Percentiles rank a stretch among this genome's conserved stretches.
phyloP scores from a whole-genome alignment of 2,888 invertebrate genomes.

The Drosophila limbata region DNA sequence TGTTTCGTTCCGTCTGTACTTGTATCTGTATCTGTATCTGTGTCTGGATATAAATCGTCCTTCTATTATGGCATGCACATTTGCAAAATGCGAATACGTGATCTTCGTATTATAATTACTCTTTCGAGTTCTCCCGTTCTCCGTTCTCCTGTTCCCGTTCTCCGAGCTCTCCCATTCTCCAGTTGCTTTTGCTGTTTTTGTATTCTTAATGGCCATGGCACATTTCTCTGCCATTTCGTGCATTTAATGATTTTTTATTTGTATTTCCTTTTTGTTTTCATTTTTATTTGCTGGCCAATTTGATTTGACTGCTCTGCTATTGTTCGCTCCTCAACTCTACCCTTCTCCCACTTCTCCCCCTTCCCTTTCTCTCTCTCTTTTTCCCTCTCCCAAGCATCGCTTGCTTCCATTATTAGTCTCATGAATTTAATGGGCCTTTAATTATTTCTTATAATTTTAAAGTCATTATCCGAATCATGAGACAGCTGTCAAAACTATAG shows the following conservation, averaged over 20 bases:
- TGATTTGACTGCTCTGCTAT: conserved; percentile 72
- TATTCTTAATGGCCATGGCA: conserved; percentile 78
- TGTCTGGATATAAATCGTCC: conserved; percentile 71
- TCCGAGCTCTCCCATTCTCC: conserved; percentile 4
- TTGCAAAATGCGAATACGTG: conserved; percentile 78
- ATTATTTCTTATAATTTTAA: conserved; percentile 69
- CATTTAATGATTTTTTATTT: conserved; percentile 76
- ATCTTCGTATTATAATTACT: conserved; percentile 78
- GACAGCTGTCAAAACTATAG: conserved; percentile 57
- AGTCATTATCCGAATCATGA: conserved; percentile 39
- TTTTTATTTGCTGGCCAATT: conserved; percentile 71
- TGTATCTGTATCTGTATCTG: too few species aligned
- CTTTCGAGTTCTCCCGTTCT: conserved; percentile 37
- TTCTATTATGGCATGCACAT: conserved; percentile 75
- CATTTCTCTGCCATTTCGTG: conserved; percentile 80
- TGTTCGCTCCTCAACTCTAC: conserved; percentile 32
- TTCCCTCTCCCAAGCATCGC: neutral
- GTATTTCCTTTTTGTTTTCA: conserved; percentile 28
- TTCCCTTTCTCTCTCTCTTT: conserved; percentile 10
- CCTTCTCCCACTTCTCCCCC: conserved; percentile 23
- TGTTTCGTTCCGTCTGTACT: neutral
- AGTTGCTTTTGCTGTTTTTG: conserved; percentile 16
- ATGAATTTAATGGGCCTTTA: conserved; percentile 72
- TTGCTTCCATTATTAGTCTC: conserved; percentile 42
- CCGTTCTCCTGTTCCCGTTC: neutral